Conservation (phyloP, 1,140 invertebrate species). For the Temnothorax longispinosus region DNA sequence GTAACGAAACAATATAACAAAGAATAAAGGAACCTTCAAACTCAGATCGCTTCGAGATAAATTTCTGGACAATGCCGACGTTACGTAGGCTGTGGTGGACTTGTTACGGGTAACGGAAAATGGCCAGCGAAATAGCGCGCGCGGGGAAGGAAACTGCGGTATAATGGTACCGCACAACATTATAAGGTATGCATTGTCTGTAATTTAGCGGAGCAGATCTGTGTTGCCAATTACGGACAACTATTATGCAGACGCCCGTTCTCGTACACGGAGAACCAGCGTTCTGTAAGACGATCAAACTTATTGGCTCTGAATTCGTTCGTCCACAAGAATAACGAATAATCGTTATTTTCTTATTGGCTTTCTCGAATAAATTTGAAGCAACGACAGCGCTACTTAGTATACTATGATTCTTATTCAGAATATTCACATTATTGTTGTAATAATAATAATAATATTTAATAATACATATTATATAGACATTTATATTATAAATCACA, state of each 20-base stretch:
- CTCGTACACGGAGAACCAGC: conserved; percentile 35
- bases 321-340: conserved; percentile 34
- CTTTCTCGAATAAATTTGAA: conserved; percentile 18
- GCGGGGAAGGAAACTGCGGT: conserved; percentile 60
- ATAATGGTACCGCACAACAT: conserved; percentile 69
- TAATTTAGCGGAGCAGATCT: conserved; percentile 74
- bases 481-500: not conserved
- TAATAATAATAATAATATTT: not conserved
- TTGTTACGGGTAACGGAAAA: conserved; percentile 61
- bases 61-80: conserved; percentile 64
- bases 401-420: not conserved
- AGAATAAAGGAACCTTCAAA: conserved; percentile 65
- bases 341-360: conserved; percentile 62
- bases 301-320: conserved; percentile 57
- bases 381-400: not conserved
- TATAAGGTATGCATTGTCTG: conserved; percentile 73
- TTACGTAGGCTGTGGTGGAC: conserved; percentile 46
- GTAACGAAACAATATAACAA: conserved; percentile 61
- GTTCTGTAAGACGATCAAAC: conserved; percentile 63
- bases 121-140: conserved; percentile 58
- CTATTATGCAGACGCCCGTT: conserved; percentile 58
- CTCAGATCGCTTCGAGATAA: conserved; percentile 64
- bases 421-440: not conserved
- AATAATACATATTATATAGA: not conserved
- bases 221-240: conserved; percentile 73